Percentiles rank a stretch among this genome's conserved stretches.
Evolutionary conservation across 2,888 invertebrate species (phyloP).

Genomic region (Parnassius apollo): DNA sequence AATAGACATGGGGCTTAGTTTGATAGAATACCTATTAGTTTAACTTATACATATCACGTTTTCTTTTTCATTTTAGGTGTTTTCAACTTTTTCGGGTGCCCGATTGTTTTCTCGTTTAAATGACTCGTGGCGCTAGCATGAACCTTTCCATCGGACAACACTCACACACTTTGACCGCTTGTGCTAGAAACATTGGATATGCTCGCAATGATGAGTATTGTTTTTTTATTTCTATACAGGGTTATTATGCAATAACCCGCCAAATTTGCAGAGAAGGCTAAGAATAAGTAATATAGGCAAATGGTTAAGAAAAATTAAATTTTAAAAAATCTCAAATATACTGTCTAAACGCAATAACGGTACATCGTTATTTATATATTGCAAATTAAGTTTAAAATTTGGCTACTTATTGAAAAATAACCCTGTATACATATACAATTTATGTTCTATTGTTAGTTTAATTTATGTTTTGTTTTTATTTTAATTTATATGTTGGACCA

Average conservation of each 20-base stretch:
- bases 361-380: too few relatives aligned
- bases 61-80: conserved; percentile 81
- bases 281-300: too few relatives aligned
- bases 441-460: conserved; percentile 40
- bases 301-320: too few relatives aligned
- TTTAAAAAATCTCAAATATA: too few relatives aligned
- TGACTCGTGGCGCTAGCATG: conserved; percentile 73
- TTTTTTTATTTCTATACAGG: conserved; percentile 54
- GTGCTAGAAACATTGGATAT: conserved; percentile 69
- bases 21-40: conserved; percentile 35
- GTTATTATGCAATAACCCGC: too few relatives aligned
- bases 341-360: too few relatives aligned
- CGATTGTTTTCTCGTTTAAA: conserved; percentile 81
- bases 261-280: too few relatives aligned
- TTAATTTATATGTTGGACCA: not conserved
- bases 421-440: conserved; percentile 40
- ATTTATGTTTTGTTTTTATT: not conserved
- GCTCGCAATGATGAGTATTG: conserved; percentile 80
- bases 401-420: too few relatives aligned
- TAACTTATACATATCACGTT: conserved; percentile 69
- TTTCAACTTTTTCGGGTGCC: conserved; percentile 82
- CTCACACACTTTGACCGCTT: conserved; percentile 65
- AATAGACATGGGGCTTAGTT: conserved; percentile 51
- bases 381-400: too few relatives aligned
- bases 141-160: conserved; percentile 58